A percentile compares a stretch with the other conserved stretches of the same genome.
Conservation (phyloP, 2,113 vertebrate species). For the Sclerurus mexicanus region DNA sequence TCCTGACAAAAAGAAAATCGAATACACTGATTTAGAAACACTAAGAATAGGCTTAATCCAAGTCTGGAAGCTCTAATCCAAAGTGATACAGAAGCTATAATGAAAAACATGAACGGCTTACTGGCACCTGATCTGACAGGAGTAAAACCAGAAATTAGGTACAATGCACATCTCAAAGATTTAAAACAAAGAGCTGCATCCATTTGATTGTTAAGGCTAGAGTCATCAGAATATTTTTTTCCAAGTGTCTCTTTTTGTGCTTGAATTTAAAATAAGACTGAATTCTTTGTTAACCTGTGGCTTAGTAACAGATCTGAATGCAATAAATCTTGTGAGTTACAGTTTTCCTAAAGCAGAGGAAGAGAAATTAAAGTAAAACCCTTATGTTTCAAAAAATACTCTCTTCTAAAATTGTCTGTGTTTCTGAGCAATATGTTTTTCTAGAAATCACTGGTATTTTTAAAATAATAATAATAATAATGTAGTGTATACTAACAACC, state of each 20-base stretch:
- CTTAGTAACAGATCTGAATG: background rate
- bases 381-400: background rate
- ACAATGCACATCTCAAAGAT: background rate
- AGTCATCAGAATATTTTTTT: background rate
- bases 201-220: background rate
- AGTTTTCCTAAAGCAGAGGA: background rate
- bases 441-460: background rate
- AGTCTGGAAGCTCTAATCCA: background rate
- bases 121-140: background rate
- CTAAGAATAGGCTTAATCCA: conserved; percentile 26
- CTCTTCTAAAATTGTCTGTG: background rate
- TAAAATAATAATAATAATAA: background rate
- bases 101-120: background rate
- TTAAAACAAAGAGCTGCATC: background rate
- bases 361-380: background rate
- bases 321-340: background rate
- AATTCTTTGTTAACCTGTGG: background rate
- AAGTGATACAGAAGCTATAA: background rate
- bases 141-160: background rate
- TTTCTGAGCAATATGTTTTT: background rate
- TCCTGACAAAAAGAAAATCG: background rate
- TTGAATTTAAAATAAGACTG: background rate
- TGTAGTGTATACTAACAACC: background rate
- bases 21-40: background rate
- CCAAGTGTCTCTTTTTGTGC: background rate